These are phyloP conservation scores for Chironomus striatipennis DNA, from an alignment of 1,140 invertebrate species.

Conservation along the genomic window DNA sequence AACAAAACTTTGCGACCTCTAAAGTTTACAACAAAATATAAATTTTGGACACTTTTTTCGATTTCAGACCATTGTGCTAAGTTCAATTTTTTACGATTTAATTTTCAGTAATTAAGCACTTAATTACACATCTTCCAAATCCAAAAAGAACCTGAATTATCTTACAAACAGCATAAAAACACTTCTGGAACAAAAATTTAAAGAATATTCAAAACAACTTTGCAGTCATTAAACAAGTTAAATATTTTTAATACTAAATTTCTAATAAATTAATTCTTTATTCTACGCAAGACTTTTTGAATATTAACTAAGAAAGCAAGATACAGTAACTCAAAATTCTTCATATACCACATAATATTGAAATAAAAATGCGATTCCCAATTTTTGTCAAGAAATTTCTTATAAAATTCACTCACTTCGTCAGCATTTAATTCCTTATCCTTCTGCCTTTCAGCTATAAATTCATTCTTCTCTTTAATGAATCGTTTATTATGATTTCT, in stretches of 20 bases:
- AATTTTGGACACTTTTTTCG: too few relatives aligned
- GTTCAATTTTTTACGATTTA: too few relatives aligned
- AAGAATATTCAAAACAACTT: too few relatives aligned
- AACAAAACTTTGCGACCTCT: too few relatives aligned
- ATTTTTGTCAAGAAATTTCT: slow-evolving; percentile 67
- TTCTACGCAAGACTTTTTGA: neutral
- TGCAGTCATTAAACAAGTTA: too few relatives aligned
- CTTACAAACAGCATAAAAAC: too few relatives aligned
- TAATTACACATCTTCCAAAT: too few relatives aligned
- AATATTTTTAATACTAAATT: neutral
- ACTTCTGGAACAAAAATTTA: too few relatives aligned
- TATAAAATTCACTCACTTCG: slow-evolving; percentile 81
- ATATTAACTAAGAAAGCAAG: slow-evolving; percentile 42
- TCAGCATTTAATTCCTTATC: slow-evolving; percentile 55
- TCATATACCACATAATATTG: slow-evolving; percentile 66
- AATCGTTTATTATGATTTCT: slow-evolving; percentile 63
- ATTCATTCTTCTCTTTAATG: slow-evolving; percentile 58
- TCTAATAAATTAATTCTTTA: neutral
- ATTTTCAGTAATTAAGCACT: too few relatives aligned
- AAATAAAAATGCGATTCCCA: slow-evolving; percentile 61
- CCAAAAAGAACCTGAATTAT: too few relatives aligned
- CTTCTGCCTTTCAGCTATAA: slow-evolving; percentile 42
- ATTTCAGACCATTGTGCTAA: too few relatives aligned
- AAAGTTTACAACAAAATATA: too few relatives aligned
- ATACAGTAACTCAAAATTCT: slow-evolving; percentile 53